Evolutionary conservation across 2,888 invertebrate species (phyloP).

Genomic region (Mesorhabditis spiculigera): DNA sequence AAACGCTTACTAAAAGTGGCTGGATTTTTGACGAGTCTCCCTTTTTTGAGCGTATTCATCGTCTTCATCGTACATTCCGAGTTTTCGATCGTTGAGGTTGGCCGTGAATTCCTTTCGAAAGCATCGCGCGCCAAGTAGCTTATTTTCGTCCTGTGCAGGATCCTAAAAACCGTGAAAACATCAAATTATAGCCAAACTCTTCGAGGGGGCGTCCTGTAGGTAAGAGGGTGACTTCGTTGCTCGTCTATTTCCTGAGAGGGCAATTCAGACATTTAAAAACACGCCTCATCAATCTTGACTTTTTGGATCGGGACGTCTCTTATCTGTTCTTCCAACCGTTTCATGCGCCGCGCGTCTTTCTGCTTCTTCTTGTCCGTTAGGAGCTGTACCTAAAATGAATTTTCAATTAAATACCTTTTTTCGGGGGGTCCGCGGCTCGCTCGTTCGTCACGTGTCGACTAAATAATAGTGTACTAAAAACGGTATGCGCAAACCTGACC

Average conservation of each 20-base stretch:
- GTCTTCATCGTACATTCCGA: constrained; percentile 10
- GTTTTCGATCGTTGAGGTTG: background rate
- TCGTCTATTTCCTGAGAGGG: background rate
- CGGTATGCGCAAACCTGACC: no score
- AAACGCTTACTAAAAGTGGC: background rate
- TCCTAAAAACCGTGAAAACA: background rate
- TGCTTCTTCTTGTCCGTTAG: constrained; percentile 38
- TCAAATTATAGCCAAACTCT: background rate
- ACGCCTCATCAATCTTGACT: no score
- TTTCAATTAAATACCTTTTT: no score
- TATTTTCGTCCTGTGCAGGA: background rate
- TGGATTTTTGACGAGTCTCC: background rate
- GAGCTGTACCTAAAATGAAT: no score
- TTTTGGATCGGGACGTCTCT: constrained; percentile 13
- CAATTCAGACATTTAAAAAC: no score
- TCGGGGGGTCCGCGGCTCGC: no score
- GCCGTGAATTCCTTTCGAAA: background rate
- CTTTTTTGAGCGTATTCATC: constrained; percentile 11
- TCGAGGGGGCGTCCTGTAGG: background rate
- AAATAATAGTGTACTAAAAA: no score
- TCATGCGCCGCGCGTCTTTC: constrained; percentile 33
- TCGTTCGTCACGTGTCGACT: no score
- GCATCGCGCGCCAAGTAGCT: no score
- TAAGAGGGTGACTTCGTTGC: background rate
- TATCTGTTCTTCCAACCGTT: constrained; percentile 29